These are phyloP conservation scores for Drosophila sechellia DNA, from an alignment of 1,140 invertebrate species.

Conservation along the genomic window DNA sequence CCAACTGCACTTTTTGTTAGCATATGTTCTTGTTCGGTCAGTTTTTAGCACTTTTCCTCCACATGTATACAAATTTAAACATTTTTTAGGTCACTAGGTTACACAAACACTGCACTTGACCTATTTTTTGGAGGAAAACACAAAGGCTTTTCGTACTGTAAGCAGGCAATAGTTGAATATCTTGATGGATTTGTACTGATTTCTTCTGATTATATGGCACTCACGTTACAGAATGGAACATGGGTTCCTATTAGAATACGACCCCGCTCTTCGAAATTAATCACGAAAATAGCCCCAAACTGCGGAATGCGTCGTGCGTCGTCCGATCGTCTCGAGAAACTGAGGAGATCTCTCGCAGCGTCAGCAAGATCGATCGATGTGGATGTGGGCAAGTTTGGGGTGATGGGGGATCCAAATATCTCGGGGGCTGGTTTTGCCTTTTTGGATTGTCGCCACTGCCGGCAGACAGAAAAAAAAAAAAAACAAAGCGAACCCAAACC, in stretches of 20 bases:
- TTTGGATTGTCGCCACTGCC: conserved; percentile 35
- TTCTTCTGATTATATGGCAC: not conserved
- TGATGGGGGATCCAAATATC: conserved; percentile 4
- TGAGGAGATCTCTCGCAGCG: conserved; percentile 59
- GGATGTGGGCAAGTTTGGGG: conserved; percentile 24
- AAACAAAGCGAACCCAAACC: conserved; percentile 41
- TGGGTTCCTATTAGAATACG: conserved; percentile 26
- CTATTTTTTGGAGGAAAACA: conserved; percentile 20
- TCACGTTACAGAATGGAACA: conserved; percentile 11
- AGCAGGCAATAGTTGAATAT: not conserved
- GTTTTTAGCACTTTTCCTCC: conserved; percentile 51
- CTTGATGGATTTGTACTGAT: not conserved
- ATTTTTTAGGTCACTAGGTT: conserved; percentile 19
- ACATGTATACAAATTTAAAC: conserved; percentile 26
- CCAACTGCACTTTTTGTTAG: conserved; percentile 30
- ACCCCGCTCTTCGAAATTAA: conserved; percentile 31
- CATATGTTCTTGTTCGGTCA: conserved; percentile 57
- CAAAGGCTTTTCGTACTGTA: not conserved
- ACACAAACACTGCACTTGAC: conserved; percentile 66
- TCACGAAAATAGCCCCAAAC: conserved; percentile 65
- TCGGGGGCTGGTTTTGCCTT: conserved; percentile 52
- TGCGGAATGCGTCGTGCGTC: conserved; percentile 58
- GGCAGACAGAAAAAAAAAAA: conserved; percentile 58
- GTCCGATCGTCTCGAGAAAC: conserved; percentile 48
- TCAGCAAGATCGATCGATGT: conserved; percentile 57